Base-by-base conservation (phyloP, 2,888 invertebrate species). In the Rhogogaster chlorosoma region DNA sequence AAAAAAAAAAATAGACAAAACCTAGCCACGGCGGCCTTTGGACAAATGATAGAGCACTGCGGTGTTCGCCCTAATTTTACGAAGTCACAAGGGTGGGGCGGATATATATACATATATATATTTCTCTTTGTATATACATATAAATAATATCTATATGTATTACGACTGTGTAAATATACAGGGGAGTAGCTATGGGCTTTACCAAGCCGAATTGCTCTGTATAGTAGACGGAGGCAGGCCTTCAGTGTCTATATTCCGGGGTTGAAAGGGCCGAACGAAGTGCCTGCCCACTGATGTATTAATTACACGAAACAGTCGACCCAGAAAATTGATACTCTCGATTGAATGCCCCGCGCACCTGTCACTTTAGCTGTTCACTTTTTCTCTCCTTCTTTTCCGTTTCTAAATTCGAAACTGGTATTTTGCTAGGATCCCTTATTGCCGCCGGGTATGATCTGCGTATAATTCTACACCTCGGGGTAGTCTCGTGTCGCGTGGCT, bases 281-380 rank as follows among this genome's bases (percentile, higher is more conserved):
- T 83, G 87, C 87, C 87, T 85, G 84, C 77, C 86, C 57, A 87
- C 78, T 89, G 89, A 90, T 88, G 87, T 89, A 90, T 90, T 91
- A 90, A 91, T 91, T 91, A 88, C 87, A 87, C 87, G 87, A 88
- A 89, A 89, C 89, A 87, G 87, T 88, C 88, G 87, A 87, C 85
- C 87, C 85, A 87, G 88, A 89, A 91, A 91, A 91, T 90, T 89
- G 88, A 89, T 89, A 89, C 86, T 87, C 82, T 84, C 80, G 84
- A 84, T 82, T 84, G 80, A 82, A 84, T 84, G 78, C 64, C 78
- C 75, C 85, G n/a, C 10, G 67, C 83, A 83, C 83, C 83, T 53
- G 85, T 71, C 64, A 64, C 45, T 61, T 53, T 38, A 15, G 36
- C 61, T n/a, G 29, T 61, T 80, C 22, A 2, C 26, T 57, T 18